Percentiles rank a stretch among this genome's conserved stretches.
phyloP scores from a whole-genome alignment of 2,888 invertebrate species.

The Nesidiocoris tenuis region DNA sequence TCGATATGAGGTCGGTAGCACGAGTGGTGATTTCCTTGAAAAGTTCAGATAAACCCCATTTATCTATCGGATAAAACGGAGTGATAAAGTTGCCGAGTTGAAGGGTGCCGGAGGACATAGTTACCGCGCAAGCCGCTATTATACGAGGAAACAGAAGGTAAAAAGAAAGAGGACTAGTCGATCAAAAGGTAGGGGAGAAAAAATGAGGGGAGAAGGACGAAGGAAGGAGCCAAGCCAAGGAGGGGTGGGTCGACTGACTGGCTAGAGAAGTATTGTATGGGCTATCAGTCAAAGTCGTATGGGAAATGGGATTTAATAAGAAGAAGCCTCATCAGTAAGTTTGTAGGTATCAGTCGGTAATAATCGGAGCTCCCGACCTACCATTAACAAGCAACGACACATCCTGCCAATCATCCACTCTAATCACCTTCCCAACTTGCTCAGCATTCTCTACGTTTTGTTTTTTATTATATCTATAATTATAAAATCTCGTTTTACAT shows the following conservation, averaged over 20 bases:
- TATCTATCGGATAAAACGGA: too few species aligned
- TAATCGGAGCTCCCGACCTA: conserved; percentile 35
- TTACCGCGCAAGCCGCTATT: too few species aligned
- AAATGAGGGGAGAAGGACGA: background rate
- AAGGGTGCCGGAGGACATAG: too few species aligned
- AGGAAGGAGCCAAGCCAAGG: conserved; percentile 6
- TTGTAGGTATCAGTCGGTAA: conserved; percentile 41
- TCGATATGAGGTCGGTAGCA: too few species aligned
- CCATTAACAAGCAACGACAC: conserved; percentile 42
- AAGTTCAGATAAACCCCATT: too few species aligned
- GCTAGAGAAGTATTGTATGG: conserved; percentile 18
- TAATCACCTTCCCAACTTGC: conserved; percentile 41
- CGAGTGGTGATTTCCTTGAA: too few species aligned
- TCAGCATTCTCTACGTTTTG: conserved; percentile 46
- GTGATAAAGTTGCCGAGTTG: too few species aligned
- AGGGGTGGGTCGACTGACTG: conserved; percentile 16
- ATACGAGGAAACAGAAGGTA: too few species aligned
- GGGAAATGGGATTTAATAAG: conserved; percentile 44
- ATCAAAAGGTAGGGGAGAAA: background rate
- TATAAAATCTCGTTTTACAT: conserved; percentile 42
- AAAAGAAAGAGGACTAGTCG: background rate
- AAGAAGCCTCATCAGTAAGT: conserved; percentile 39
- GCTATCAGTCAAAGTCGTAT: conserved; percentile 43
- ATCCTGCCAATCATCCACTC: conserved; percentile 45
- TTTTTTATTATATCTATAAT: conserved; percentile 46